phyloP scores from a whole-genome alignment of 2,113 vertebrate species.

The Actenoides hombroni region DNA sequence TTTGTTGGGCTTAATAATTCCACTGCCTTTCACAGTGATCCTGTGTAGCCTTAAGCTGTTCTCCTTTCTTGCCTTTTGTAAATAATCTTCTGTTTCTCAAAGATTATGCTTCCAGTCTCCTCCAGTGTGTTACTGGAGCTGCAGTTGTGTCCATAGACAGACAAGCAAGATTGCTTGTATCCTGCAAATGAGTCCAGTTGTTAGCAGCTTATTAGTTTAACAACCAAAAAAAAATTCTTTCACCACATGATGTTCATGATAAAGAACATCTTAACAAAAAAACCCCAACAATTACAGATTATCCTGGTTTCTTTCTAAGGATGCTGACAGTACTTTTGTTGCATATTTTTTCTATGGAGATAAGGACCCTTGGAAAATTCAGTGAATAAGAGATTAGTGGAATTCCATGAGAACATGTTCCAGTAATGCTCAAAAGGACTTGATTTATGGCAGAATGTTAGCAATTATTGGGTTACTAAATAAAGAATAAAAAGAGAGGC shows the following conservation, averaged over 20 bases:
- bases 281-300: neutral
- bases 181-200: neutral
- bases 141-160: accelerated
- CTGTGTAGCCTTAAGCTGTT: neutral
- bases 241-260: neutral
- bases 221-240: neutral
- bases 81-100: neutral
- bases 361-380: neutral
- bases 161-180: neutral
- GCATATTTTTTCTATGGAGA: neutral
- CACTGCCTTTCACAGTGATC: neutral
- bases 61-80: neutral
- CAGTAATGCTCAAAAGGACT: neutral
- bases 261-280: neutral
- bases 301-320: neutral
- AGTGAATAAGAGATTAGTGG: neutral
- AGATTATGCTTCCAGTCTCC: neutral
- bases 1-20: neutral
- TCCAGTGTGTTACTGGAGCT: neutral
- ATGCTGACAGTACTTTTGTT: neutral
- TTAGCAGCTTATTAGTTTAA: neutral
- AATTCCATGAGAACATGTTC: neutral
- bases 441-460: conserved; percentile 5
- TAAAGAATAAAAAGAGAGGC: neutral
- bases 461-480: conserved; percentile 9